Evolutionary conservation across 2,888 invertebrate species (phyloP).

Genomic region (Synanthedon formicaeformis): DNA sequence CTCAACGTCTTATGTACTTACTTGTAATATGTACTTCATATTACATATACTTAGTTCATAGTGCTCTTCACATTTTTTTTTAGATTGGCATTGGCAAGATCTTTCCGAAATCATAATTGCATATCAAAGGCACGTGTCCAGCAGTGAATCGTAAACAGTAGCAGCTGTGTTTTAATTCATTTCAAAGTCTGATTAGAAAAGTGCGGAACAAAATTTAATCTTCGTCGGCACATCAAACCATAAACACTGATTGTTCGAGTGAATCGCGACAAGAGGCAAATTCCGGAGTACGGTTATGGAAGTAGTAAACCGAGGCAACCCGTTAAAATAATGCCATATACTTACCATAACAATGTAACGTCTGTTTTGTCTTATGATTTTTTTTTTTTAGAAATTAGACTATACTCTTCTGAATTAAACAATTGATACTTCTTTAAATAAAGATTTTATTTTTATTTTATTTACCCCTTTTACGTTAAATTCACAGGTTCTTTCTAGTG

Average conservation of each 20-base stretch:
- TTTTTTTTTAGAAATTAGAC: slow-evolving; percentile 5
- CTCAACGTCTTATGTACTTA: too few species aligned
- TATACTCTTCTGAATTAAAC: not conserved
- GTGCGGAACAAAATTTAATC: slow-evolving; percentile 12
- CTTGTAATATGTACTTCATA: too few species aligned
- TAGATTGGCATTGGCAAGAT: too few species aligned
- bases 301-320: slow-evolving; percentile 17
- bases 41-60: too few species aligned
- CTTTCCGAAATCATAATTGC: too few species aligned
- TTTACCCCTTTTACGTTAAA: too few species aligned
- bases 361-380: slow-evolving; percentile 10
- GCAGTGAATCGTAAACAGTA: too few species aligned
- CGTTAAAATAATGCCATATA: slow-evolving; percentile 15
- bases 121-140: too few species aligned
- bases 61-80: too few species aligned
- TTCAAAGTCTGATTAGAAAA: not conserved
- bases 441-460: too few species aligned
- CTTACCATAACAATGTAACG: slow-evolving; percentile 16
- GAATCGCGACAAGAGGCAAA: slow-evolving; percentile 14
- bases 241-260: slow-evolving; percentile 22
- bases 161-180: too few species aligned
- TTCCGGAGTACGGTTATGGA: slow-evolving; percentile 18
- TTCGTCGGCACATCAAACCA: slow-evolving; percentile 17
- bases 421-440: not conserved
- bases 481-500: too few species aligned